Conservation (phyloP, 2,797 vertebrate genomes). For the Chanos chanos region DNA sequence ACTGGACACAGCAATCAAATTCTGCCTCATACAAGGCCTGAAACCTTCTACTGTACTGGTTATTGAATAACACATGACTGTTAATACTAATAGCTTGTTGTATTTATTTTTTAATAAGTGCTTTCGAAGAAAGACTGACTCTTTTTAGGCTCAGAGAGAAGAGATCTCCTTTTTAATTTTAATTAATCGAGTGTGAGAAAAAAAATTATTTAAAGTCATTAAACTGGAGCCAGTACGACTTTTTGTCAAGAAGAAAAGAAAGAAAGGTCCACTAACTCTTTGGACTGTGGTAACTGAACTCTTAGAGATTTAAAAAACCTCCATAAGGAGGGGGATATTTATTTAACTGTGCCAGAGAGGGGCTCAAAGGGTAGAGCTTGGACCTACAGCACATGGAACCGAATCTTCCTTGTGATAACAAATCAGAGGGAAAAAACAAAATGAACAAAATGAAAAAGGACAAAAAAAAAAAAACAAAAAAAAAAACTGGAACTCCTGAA, state of each 20-base stretch:
- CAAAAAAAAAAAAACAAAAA: slow-evolving; percentile 27
- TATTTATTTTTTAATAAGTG: slow-evolving; percentile 98
- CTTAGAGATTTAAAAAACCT: slow-evolving; percentile 63
- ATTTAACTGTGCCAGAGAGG: slow-evolving; percentile 86
- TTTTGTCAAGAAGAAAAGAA: slow-evolving; percentile 65
- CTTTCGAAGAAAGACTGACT: slow-evolving; percentile 84
- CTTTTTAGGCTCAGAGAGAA: slow-evolving; percentile 71
- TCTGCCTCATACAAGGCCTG: slow-evolving; percentile 72
- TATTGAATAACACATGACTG: slow-evolving; percentile 93
- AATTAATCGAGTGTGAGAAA: slow-evolving; percentile 86
- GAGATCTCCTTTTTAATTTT: slow-evolving; percentile 84
- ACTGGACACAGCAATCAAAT: slow-evolving; percentile 78
- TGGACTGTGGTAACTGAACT: slow-evolving; percentile 74
- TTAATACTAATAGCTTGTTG: slow-evolving; percentile 96
- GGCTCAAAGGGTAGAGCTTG: slow-evolving; percentile 71
- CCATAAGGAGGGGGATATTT: slow-evolving; percentile 80
- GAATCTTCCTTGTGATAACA: slow-evolving; percentile 40
- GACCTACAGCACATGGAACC: slow-evolving; percentile 48
- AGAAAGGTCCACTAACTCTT: slow-evolving; percentile 76
- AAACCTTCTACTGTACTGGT: slow-evolving; percentile 86
- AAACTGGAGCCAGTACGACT: slow-evolving; percentile 98
- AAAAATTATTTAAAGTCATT: slow-evolving; percentile 98
- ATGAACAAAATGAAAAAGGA: neutral
- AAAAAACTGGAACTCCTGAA: slow-evolving; percentile 48
- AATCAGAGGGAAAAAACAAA: neutral